phyloP scores from a whole-genome alignment of 2,888 invertebrate species.

The Bibio marci region DNA sequence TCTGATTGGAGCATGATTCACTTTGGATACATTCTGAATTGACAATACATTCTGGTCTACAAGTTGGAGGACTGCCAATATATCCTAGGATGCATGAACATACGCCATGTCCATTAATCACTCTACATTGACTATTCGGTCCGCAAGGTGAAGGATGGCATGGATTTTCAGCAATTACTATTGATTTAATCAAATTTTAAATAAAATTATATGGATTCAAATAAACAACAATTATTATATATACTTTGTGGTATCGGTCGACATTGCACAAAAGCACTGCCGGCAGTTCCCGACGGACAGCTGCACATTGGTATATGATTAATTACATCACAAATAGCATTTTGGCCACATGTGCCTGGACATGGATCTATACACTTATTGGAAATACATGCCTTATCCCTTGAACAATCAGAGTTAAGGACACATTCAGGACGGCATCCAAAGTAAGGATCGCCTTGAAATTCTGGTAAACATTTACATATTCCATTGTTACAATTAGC shows the following conservation, averaged over 20 bases:
- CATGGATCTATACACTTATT: conserved; percentile 49
- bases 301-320: conserved; percentile 56
- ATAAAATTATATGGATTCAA: conserved; percentile 6
- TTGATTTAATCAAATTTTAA: neutral
- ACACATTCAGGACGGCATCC: conserved; percentile 55
- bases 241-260: conserved; percentile 24
- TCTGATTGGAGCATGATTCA: conserved; percentile 37
- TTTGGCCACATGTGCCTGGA: conserved; percentile 48
- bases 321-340: conserved; percentile 52
- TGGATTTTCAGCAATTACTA: conserved; percentile 24
- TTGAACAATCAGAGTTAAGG: conserved; percentile 47
- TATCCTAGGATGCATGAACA: conserved; percentile 41
- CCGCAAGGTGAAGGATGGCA: conserved; percentile 55
- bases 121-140: conserved; percentile 47
- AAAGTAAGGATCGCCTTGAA: conserved; percentile 50
- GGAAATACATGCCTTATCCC: conserved; percentile 48
- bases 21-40: conserved; percentile 41
- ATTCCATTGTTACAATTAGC: conserved; percentile 48
- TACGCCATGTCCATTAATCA: conserved; percentile 26
- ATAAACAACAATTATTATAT: too few relatives aligned
- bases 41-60: conserved; percentile 46
- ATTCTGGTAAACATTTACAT: conserved; percentile 48
- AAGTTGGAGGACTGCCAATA: conserved; percentile 44
- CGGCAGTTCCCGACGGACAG: conserved; percentile 48
- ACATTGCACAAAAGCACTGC: conserved; percentile 50